Evolutionary conservation across 30 jellyfish, hydroid and myxozoan species (phyloP).

Genomic region (Cassiopea andromeda): DNA sequence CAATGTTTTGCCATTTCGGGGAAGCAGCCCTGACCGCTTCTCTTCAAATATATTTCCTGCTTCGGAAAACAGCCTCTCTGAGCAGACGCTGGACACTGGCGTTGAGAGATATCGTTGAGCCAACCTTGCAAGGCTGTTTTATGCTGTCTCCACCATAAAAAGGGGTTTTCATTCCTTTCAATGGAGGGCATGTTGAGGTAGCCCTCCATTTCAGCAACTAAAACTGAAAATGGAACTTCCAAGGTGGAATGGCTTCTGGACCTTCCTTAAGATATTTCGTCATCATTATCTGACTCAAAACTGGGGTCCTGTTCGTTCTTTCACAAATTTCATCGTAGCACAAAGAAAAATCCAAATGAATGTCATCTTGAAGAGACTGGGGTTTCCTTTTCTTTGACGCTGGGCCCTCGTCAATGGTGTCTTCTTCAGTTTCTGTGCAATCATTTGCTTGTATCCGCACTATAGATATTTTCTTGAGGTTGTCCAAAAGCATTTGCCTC

Average conservation of each 20-base stretch:
- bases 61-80: conserved; percentile 67
- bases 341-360: conserved; percentile 49
- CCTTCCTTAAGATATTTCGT: conserved; percentile 8
- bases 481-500: conserved; percentile 53
- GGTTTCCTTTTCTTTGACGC: background rate
- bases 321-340: conserved; percentile 75
- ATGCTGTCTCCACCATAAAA: conserved; percentile 62
- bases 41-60: conserved; percentile 75
- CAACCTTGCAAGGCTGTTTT: conserved; percentile 37
- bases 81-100: conserved; percentile 60
- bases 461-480: conserved; percentile 36
- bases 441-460: conserved; percentile 27
- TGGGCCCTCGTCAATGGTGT: background rate
- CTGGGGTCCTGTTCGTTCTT: conserved; percentile 26
- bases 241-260: conserved; percentile 12
- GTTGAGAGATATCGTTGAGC: conserved; percentile 44
- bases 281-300: conserved; percentile 29
- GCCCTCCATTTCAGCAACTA: conserved; percentile 65
- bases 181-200: conserved; percentile 30
- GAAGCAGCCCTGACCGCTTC: conserved; percentile 64
- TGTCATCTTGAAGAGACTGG: conserved; percentile 57
- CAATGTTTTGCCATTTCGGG: conserved; percentile 50
- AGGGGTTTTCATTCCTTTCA: conserved; percentile 41
- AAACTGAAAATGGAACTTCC: conserved; percentile 42
- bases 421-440: conserved; percentile 30